These are phyloP conservation scores for Cavia aperea DNA, from an alignment of 2,113 vertebrate species.

Conservation along the genomic window DNA sequence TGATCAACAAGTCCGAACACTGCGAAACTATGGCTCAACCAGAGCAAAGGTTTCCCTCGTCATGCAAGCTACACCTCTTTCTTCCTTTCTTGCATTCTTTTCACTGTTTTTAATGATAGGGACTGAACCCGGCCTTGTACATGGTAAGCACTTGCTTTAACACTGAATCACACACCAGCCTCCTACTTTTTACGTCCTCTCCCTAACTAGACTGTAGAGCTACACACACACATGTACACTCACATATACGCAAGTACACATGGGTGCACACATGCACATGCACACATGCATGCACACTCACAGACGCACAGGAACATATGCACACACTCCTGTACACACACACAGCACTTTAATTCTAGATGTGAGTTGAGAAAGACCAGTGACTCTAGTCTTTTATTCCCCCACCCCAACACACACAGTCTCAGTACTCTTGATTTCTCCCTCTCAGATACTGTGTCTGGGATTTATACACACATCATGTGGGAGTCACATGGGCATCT, in stretches of 20 bases:
- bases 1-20: slow-evolving; percentile 46
- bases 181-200: background rate
- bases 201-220: background rate
- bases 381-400: background rate
- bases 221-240: background rate
- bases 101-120: background rate
- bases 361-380: background rate
- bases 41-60: background rate
- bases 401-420: background rate
- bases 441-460: background rate
- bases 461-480: background rate
- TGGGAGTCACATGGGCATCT: too few relatives aligned
- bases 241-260: background rate
- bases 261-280: too few relatives aligned
- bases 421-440: background rate
- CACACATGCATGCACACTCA: background rate
- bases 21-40: background rate
- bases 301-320: background rate
- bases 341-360: background rate
- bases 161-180: background rate
- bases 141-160: background rate
- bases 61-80: background rate
- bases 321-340: background rate
- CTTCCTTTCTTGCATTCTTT: background rate
- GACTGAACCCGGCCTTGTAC: background rate